Percentiles rank a stretch among this genome's conserved stretches.
These are phyloP conservation scores for Anolis sagrei DNA, from an alignment of 2,113 vertebrate genomes.

Conservation along the genomic window DNA sequence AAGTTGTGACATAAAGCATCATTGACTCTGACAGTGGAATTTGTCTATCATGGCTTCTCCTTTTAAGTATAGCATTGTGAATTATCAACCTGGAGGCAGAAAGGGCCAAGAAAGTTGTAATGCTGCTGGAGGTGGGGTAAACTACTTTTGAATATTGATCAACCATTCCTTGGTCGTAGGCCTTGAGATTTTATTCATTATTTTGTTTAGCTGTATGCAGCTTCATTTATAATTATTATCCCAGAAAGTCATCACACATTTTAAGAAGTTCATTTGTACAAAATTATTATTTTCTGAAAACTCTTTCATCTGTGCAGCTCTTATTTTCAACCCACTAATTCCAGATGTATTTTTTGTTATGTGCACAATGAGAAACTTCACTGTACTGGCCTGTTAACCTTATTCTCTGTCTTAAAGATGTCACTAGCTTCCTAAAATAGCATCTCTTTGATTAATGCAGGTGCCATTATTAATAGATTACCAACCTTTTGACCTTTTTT, in stretches of 20 bases:
- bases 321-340: constrained; percentile 28
- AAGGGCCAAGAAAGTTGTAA: neutral
- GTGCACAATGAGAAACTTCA: constrained; percentile 7
- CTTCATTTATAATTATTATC: neutral
- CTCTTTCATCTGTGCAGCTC: constrained; percentile 1
- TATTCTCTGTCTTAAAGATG: constrained; percentile 7
- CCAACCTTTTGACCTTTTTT: constrained; percentile 29
- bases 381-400: constrained; percentile 35
- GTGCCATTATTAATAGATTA: constrained; percentile 57
- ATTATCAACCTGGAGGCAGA: neutral
- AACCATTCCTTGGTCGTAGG: neutral
- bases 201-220: neutral
- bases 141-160: neutral
- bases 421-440: constrained; percentile 30
- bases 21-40: neutral
- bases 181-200: neutral
- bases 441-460: constrained; percentile 43
- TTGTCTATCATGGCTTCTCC: neutral
- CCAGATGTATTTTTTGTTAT: constrained; percentile 32
- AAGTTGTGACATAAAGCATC: neutral
- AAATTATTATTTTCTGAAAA: neutral
- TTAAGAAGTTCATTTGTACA: neutral
- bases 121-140: neutral
- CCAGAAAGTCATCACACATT: neutral
- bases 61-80: neutral